A percentile compares a stretch with the other conserved stretches of the same genome.
These are phyloP conservation scores for Rhaphigaster nebulosa DNA, from an alignment of 2,888 invertebrate species.

Conservation along the genomic window DNA sequence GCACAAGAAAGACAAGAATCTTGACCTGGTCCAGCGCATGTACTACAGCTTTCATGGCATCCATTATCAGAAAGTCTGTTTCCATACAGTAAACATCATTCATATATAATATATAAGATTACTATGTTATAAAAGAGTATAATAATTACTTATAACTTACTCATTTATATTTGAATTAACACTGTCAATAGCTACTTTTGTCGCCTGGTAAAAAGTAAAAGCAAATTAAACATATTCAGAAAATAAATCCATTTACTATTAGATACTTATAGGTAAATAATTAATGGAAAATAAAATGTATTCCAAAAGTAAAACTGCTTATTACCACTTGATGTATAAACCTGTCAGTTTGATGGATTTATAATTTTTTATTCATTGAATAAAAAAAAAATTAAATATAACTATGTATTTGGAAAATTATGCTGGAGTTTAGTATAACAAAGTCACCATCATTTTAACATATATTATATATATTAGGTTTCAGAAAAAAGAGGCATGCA, in stretches of 20 bases:
- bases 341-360: neutral
- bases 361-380: neutral
- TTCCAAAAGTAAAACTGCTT: neutral
- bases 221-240: neutral
- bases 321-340: neutral
- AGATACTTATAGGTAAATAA: neutral
- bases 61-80: slow-evolving; percentile 67
- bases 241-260: neutral
- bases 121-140: neutral
- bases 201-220: slow-evolving; percentile 54
- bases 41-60: slow-evolving; percentile 91
- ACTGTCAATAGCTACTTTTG: slow-evolving; percentile 61
- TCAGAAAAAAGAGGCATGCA: neutral
- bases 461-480: too few species aligned
- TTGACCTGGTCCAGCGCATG: slow-evolving; percentile 89
- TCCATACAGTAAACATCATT: neutral
- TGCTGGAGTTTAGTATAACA: too few species aligned
- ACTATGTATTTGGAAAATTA: too few species aligned
- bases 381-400: too few species aligned
- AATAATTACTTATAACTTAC: slow-evolving; percentile 52
- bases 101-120: neutral
- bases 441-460: too few species aligned
- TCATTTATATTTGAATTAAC: slow-evolving; percentile 59
- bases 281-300: neutral
- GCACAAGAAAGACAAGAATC: slow-evolving; percentile 89